Conservation (phyloP, 2,113 vertebrate species). For the Corythornis vintsioides region DNA sequence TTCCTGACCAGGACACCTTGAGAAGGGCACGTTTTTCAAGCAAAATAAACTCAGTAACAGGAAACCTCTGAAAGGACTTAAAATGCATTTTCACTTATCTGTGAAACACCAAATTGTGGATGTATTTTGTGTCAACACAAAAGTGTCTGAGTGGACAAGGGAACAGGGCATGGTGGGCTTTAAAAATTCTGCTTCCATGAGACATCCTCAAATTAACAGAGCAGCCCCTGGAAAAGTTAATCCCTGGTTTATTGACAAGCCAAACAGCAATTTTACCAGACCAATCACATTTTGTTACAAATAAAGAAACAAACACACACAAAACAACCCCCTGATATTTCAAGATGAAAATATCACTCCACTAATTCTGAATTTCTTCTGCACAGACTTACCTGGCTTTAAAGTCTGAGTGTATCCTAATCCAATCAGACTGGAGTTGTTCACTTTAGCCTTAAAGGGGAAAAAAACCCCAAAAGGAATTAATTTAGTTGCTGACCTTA, state of each 20-base stretch:
- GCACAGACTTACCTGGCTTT: conserved; percentile 87
- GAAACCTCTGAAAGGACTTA: neutral
- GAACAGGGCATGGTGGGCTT: neutral
- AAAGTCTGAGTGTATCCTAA: conserved; percentile 96
- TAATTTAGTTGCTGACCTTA: neutral
- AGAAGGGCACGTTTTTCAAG: neutral
- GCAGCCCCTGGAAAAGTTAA: neutral
- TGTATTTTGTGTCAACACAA: neutral
- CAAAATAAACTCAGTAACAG: conserved; percentile 1
- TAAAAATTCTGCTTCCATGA: neutral
- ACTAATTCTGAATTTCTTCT: neutral
- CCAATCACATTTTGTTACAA: neutral
- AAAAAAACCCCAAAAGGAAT: neutral
- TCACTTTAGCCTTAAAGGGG: conserved; percentile 92
- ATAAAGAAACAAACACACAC: neutral
- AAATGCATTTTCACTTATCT: neutral
- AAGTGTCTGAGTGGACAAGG: neutral
- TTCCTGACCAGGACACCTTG: neutral
- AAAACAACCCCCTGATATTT: neutral
- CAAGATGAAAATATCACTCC: neutral
- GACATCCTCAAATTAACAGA: neutral
- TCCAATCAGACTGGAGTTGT: conserved; percentile 96
- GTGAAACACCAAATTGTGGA: neutral
- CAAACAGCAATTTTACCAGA: neutral
- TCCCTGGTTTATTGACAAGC: neutral